Base-by-base conservation (phyloP, 2,888 invertebrate species). In the Argynnis bischoffii region DNA sequence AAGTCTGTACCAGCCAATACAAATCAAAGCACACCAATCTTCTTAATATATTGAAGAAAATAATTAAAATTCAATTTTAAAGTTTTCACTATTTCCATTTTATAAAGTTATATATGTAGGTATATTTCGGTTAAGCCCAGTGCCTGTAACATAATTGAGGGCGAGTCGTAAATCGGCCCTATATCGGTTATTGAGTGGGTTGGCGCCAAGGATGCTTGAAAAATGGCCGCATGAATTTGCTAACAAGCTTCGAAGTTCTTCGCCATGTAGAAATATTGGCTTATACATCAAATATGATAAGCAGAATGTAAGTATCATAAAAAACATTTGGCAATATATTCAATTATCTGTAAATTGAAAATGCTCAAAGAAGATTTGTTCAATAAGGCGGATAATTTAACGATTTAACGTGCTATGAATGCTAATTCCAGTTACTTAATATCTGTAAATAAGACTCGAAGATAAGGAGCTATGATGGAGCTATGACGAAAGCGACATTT, bases 201-300 rank as follows among this genome's bases (percentile, higher is more conserved):
- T 80, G 86, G 84, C 85, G 87, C 84, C 85, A 83, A 78, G 74
- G 75, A 82, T 85, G 71, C 84, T 82, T 82, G 79, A 85, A 85
- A 88, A 86, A 85, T 81, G 77, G 78, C 75, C 77, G 75, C 77
- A 68, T 65, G 69, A 71, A 63, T 64, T 73, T 68, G 74, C 79
- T 84, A 85, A 86, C 82, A 83, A 85, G 83, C 78, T 54, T 61
- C 64, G 65, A 69, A 74, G 68, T 64, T 69, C 74, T 74, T 59
- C 47, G 74, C 79, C 76, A 78, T 78, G 71, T 79, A 85, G 79
- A 82, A 85, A 81, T 80, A 84, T 78, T 80, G 79, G 77, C 76
- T 77, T 74, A 73, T 74, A 51, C 35, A 61, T 61, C 18, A 51
- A 18, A 48, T 59, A 57, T 48, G 15, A 26, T 26, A 26, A 48